Conservation (phyloP, 2,113 vertebrate genomes). For the Centrocercus urophasianus region DNA sequence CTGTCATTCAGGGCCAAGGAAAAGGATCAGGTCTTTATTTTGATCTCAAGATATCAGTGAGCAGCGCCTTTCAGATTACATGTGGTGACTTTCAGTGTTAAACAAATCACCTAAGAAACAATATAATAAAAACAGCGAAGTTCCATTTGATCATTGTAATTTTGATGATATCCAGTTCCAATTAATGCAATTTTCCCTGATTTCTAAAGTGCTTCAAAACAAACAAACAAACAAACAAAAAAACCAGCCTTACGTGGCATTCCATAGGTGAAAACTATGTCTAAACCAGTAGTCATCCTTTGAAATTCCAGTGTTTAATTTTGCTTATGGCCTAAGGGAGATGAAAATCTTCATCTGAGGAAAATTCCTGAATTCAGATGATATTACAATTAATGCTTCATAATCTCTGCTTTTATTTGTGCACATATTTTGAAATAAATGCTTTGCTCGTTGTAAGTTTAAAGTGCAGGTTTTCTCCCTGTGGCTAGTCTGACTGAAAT, state of each 20-base stretch:
- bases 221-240: background rate
- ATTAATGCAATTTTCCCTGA: background rate
- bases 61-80: background rate
- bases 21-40: background rate
- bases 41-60: background rate
- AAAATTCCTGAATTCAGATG: background rate
- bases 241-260: background rate
- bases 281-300: background rate
- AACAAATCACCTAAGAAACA: background rate
- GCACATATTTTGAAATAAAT: background rate
- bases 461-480: background rate
- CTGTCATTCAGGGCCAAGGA: background rate
- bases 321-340: background rate
- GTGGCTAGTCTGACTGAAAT: background rate
- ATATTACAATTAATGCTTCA: background rate
- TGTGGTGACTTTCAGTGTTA: background rate
- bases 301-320: constrained; percentile 13
- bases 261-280: background rate
- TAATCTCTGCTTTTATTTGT: constrained; percentile 23
- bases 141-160: background rate
- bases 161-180: background rate
- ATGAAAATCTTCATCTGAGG: background rate
- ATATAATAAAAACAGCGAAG: background rate
- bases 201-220: background rate
- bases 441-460: background rate